phyloP scores from a whole-genome alignment of 2,113 vertebrate genomes.

The Podarcis cretensis region DNA sequence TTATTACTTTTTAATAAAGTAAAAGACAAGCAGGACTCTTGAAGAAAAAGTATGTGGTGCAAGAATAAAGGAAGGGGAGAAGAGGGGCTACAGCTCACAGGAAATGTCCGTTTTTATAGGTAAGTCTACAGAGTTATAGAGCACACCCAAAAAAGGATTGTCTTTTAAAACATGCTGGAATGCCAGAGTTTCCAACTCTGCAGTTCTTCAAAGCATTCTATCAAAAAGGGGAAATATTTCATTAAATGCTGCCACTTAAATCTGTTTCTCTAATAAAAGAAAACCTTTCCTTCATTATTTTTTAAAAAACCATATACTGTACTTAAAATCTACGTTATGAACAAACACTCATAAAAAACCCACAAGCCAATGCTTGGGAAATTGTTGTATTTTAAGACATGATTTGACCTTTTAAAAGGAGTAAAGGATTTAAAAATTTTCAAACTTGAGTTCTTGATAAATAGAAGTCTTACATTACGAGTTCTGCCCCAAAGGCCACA shows the following conservation, averaged over 20 bases:
- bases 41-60: background rate
- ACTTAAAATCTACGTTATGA: slow-evolving; percentile 46
- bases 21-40: background rate
- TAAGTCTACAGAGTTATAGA: background rate
- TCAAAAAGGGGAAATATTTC: slow-evolving; percentile 22
- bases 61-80: background rate
- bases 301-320: slow-evolving; percentile 35
- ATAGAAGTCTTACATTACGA: slow-evolving; percentile 37
- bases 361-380: slow-evolving; percentile 12
- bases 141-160: background rate
- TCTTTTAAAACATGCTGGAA: background rate
- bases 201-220: background rate
- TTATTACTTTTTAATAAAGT: background rate
- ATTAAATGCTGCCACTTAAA: slow-evolving; percentile 56
- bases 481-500: background rate
- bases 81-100: too few species aligned
- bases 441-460: slow-evolving; percentile 44
- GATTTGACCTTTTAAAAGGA: slow-evolving; percentile 50
- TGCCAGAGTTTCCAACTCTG: background rate
- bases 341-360: slow-evolving; percentile 11
- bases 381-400: background rate
- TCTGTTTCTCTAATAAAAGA: slow-evolving; percentile 48
- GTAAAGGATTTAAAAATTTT: slow-evolving; percentile 35
- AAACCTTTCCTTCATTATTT: slow-evolving; percentile 26
- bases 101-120: background rate